These are phyloP conservation scores for Operophtera brumata DNA, from an alignment of 2,888 invertebrate genomes.

Conservation along the genomic window DNA sequence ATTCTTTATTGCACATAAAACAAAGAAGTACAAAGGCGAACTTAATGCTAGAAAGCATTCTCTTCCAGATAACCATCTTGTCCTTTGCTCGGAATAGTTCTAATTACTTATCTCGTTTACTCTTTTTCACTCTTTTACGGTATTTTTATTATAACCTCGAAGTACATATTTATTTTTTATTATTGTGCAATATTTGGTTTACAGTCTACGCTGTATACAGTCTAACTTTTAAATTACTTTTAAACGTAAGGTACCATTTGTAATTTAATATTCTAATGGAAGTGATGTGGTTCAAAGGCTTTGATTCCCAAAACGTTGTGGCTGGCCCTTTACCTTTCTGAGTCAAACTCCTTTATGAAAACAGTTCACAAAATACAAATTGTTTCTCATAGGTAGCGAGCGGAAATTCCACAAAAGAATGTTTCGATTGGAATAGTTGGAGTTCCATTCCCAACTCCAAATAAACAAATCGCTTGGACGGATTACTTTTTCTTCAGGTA, in stretches of 20 bases:
- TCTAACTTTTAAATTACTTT: too few species aligned
- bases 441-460: slow-evolving; percentile 30
- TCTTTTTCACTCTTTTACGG: too few species aligned
- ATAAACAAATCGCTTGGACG: slow-evolving; percentile 17
- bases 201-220: too few species aligned
- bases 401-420: slow-evolving; percentile 39
- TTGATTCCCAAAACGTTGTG: background rate
- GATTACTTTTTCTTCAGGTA: slow-evolving; percentile 18
- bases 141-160: too few species aligned
- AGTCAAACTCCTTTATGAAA: slow-evolving; percentile 8
- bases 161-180: too few species aligned
- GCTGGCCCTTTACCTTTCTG: slow-evolving; percentile 3
- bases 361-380: slow-evolving; percentile 12
- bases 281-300: slow-evolving; percentile 3
- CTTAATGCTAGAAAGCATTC: too few species aligned
- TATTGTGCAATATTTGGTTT: too few species aligned
- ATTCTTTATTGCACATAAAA: too few species aligned
- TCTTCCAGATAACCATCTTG: too few species aligned
- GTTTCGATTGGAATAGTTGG: slow-evolving; percentile 53
- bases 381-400: slow-evolving; percentile 23
- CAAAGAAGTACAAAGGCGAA: too few species aligned
- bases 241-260: background rate
- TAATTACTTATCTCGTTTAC: too few species aligned
- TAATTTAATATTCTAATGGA: background rate
- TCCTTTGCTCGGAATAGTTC: too few species aligned